phyloP scores from a whole-genome alignment of 2,888 invertebrate genomes.

The Agriotes lineatus region DNA sequence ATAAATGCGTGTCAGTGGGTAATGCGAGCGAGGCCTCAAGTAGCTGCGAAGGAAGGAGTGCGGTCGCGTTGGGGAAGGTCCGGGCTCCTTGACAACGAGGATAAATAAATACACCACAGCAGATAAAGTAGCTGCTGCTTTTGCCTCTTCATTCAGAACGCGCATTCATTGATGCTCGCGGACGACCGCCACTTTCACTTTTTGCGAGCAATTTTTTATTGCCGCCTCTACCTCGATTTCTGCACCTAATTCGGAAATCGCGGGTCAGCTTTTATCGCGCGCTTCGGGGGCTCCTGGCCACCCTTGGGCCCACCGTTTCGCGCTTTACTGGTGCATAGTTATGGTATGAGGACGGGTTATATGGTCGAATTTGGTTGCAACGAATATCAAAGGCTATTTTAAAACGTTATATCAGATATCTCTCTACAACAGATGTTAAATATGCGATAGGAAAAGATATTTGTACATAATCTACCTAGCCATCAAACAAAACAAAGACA shows the following conservation, averaged over 20 bases:
- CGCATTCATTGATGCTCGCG: slow-evolving; percentile 48
- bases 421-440: too few species aligned
- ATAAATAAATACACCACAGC: slow-evolving; percentile 55
- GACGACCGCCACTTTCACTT: slow-evolving; percentile 43
- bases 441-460: too few species aligned
- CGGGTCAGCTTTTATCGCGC: slow-evolving; percentile 15
- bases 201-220: slow-evolving; percentile 42
- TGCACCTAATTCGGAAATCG: slow-evolving; percentile 36
- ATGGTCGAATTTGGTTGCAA: too few species aligned
- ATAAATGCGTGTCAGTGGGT: slow-evolving; percentile 49
- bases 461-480: too few species aligned
- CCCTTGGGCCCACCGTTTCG: too few species aligned
- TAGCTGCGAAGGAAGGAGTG: slow-evolving; percentile 47
- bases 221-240: slow-evolving; percentile 37
- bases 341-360: too few species aligned
- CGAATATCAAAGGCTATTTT: too few species aligned
- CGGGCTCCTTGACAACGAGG: slow-evolving; percentile 52
- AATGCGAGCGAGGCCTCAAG: slow-evolving; percentile 48
- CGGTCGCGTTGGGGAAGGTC: slow-evolving; percentile 53
- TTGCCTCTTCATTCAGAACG: slow-evolving; percentile 47
- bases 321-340: too few species aligned
- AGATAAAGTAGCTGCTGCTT: slow-evolving; percentile 52
- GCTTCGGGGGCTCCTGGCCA: too few species aligned
- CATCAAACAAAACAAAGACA: too few species aligned
- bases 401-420: too few species aligned